A percentile compares a stretch with the other conserved stretches of the same genome.
Conservation (phyloP, 2,113 vertebrate species). For the Trichomycterus rosablanca region DNA sequence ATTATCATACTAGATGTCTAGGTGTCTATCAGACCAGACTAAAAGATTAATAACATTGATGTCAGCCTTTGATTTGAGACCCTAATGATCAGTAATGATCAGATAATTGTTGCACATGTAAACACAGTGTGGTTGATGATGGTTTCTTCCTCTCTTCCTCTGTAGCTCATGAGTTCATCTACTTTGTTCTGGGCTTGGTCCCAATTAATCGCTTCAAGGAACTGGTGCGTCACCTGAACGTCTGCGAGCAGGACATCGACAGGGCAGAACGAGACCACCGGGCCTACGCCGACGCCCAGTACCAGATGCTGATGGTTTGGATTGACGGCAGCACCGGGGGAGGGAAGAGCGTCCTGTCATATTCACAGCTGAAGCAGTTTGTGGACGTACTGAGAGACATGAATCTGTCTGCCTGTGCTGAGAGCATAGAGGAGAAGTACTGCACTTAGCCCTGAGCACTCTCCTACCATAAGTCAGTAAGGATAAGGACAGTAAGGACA, state of each 20-base stretch:
- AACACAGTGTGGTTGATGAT: no score
- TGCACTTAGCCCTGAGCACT: constrained; percentile 7
- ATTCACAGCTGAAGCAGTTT: constrained; percentile 49
- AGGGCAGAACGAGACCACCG: constrained; percentile 60
- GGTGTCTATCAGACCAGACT: no score
- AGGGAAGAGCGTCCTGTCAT: constrained; percentile 43
- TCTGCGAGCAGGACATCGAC: constrained; percentile 64
- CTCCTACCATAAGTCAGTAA: not conserved
- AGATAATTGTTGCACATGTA: no score
- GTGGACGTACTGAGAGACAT: constrained; percentile 57
- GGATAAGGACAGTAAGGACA: no score
- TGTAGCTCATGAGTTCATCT: constrained; percentile 59
- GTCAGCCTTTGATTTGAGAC: no score
- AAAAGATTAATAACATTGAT: no score
- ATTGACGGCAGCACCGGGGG: constrained; percentile 32
- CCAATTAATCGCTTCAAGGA: constrained; percentile 62
- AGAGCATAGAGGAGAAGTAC: constrained; percentile 62
- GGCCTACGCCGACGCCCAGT: constrained; percentile 60
- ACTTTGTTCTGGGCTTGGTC: constrained; percentile 62
- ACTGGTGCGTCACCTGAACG: constrained; percentile 61
- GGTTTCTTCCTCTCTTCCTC: not conserved
- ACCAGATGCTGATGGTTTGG: constrained; percentile 70
- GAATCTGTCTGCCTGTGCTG: constrained; percentile 54
- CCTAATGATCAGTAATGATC: no score
- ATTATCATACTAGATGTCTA: no score